phyloP scores from a whole-genome alignment of 1,140 invertebrate genomes.

The Archivesica marissinica region DNA sequence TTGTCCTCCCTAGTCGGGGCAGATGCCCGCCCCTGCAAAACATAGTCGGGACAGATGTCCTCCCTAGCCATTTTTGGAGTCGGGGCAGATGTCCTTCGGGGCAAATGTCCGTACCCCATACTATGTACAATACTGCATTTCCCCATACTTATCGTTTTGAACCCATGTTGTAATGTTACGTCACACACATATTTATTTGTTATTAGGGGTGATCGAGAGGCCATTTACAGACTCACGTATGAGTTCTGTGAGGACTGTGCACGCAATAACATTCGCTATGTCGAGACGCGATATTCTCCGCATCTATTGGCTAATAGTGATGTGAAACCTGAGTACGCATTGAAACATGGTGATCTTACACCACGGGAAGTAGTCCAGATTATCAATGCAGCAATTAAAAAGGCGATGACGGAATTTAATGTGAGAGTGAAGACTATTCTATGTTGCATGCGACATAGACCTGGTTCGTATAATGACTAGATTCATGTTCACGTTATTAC shows the following conservation, averaged over 20 bases:
- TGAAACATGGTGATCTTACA: slow-evolving; percentile 67
- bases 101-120: too few species aligned
- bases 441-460: slow-evolving; percentile 83
- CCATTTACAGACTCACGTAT: slow-evolving; percentile 86
- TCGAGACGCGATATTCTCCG: slow-evolving; percentile 86
- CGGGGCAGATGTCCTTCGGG: too few species aligned
- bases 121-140: slow-evolving; percentile 62
- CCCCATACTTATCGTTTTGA: slow-evolving; percentile 69
- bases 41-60: too few species aligned
- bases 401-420: slow-evolving; percentile 84
- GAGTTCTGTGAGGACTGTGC: slow-evolving; percentile 87
- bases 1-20: too few species aligned
- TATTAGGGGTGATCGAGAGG: slow-evolving; percentile 84
- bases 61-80: too few species aligned
- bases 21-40: too few species aligned
- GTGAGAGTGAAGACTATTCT: slow-evolving; percentile 85
- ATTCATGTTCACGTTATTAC: too few species aligned
- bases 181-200: background rate
- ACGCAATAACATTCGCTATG: slow-evolving; percentile 85
- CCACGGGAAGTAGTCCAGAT: slow-evolving; percentile 83
- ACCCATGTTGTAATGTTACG: slow-evolving; percentile 54
- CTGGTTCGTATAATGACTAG: slow-evolving; percentile 79
- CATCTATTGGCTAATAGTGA: slow-evolving; percentile 82
- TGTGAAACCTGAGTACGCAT: slow-evolving; percentile 62
- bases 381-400: slow-evolving; percentile 75